A percentile compares a stretch with the other conserved stretches of the same genome.
Evolutionary conservation across 2,888 invertebrate species (phyloP).

Genomic region (Pachymerium ferrugineum): DNA sequence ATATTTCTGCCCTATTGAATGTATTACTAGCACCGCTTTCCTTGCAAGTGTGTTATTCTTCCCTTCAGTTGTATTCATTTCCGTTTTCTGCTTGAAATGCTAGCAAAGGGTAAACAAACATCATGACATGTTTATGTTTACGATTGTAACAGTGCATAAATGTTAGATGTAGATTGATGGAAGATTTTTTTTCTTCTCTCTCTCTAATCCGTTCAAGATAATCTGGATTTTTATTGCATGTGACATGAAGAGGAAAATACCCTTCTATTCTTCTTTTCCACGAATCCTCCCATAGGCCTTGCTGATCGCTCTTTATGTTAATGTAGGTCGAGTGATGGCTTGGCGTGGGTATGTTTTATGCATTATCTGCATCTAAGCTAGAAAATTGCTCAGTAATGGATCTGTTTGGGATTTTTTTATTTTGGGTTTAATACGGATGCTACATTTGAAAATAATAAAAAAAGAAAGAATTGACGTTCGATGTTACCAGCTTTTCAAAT

Average conservation of each 20-base stretch:
- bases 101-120: not conserved
- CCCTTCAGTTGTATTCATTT: not conserved
- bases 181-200: not conserved
- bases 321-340: not conserved
- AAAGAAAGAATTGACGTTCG: no score
- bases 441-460: no score
- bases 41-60: no score
- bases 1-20: not conserved
- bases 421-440: no score
- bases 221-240: not conserved
- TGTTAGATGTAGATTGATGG: not conserved
- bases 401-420: not conserved
- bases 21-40: no score
- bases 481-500: no score
- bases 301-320: not conserved
- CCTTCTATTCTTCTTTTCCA: not conserved
- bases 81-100: not conserved
- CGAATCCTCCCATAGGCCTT: not conserved
- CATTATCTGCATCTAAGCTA: not conserved
- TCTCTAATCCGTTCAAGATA: not conserved
- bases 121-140: not conserved
- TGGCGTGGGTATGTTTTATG: not conserved
- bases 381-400: not conserved
- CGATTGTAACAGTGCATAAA: not conserved
- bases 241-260: not conserved